Evolutionary conservation across 1,140 invertebrate species (phyloP), one percentile per base, ranked within the genome.

Genomic region (Campoletis sonorensis): DNA sequence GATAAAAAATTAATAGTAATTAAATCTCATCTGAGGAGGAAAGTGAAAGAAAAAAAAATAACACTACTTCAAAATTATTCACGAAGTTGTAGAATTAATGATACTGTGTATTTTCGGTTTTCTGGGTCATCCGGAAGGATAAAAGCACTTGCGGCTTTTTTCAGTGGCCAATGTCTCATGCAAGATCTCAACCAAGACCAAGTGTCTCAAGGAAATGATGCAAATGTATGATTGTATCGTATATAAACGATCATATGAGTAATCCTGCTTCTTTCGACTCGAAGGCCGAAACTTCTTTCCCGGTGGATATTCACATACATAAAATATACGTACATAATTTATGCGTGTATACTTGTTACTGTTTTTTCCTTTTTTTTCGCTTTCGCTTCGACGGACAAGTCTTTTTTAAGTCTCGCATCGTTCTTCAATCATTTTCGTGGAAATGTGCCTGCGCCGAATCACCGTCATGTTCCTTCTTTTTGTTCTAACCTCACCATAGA

Each of bases 191-290:
- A n/a, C n/a, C n/a, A n/a, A n/a, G n/a, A n/a, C 61, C 61, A 64
- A 26, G 23, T 10, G 26, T 23, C 61, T 58, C 61, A 64, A 64
- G 61, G 61, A 64, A 64, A 64, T 64, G 61, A 64, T 64, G 61
- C 61, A 64, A 64, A 64, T 64, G 61, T 16, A 15, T 64, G 61
- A 64, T 64, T 64, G 61, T 64, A 64, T 64, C 61, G 61, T 27
- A n/a, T 64, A 64, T 64, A 64, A 64, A 64, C 21, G 61, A 26
- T 64, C 26, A 11, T 64, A 64, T 64, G 61, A 64, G 61, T 64
- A 64, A 64, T 64, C 61, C 23, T 15, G 61, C 61, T 27, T 64
- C 61, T 64, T 64, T 64, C 2, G 61, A 64, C 61, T 64, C 61
- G 61, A 64, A 64, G 61, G 61, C 61, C 61, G 61, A 2, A 61